These are phyloP conservation scores for Cephus pygmeus DNA, from an alignment of 2,888 invertebrate species.

Conservation along the genomic window DNA sequence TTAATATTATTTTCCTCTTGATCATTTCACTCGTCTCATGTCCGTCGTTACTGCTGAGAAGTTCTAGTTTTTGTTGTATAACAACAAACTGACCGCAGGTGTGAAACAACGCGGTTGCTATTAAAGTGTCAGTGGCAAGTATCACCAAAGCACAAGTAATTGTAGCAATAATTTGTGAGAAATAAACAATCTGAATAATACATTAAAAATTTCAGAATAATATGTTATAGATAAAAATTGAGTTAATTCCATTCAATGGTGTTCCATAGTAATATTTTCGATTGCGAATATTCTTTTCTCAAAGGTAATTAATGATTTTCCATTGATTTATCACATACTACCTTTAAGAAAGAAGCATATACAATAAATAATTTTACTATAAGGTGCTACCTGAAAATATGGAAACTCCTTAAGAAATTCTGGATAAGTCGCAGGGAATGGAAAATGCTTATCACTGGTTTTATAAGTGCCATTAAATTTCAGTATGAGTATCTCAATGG, in stretches of 20 bases:
- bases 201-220: background rate
- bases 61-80: constrained; percentile 36
- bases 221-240: background rate
- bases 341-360: too few species aligned
- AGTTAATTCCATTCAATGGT: background rate
- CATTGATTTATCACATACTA: too few species aligned
- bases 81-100: constrained; percentile 49
- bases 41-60: constrained; percentile 21
- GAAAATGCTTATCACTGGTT: constrained; percentile 34
- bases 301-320: too few species aligned
- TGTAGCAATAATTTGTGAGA: constrained; percentile 48
- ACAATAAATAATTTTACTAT: too few species aligned
- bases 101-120: constrained; percentile 49
- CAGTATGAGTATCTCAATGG: constrained; percentile 28
- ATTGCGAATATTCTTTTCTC: too few species aligned
- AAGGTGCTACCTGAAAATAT: constrained; percentile 40
- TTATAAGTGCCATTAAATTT: constrained; percentile 10
- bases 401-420: constrained; percentile 41
- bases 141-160: constrained; percentile 42
- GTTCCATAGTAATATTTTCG: too few species aligned
- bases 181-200: constrained; percentile 36
- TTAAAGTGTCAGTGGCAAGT: constrained; percentile 46
- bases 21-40: background rate
- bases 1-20: constrained; percentile 14
- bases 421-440: constrained; percentile 49